Base-by-base conservation (phyloP, 2,888 invertebrate genomes). In the Poecilus cupreus region DNA sequence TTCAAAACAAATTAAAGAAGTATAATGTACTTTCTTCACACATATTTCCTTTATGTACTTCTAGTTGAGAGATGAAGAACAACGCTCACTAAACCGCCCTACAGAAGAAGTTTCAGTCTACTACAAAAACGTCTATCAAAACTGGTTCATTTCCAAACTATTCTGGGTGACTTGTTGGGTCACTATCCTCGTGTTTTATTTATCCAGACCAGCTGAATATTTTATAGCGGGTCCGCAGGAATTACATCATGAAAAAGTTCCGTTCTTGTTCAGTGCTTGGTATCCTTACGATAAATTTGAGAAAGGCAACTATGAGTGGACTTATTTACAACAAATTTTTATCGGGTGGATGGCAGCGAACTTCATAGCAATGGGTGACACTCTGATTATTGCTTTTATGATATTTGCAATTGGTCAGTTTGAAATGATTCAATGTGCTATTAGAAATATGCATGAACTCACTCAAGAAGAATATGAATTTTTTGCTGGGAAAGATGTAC, bases 351-450 rank as follows among this genome's bases (percentile, higher is more conserved):
- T 32, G 6, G 82, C 75, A n/a, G 70, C 70, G 1, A 64, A 72
- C 22, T 80, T 75, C 70, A 32, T 70, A 16, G 75, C 16, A n/a
- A 24, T 72, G 1, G 54, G 57, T 3, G 80, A 80, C 32, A 82
- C 80, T 13, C 68, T 80, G 24, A 43, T 68, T 43, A 20, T 80
- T 39, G 39, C 76, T 6, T 76, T 82, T 49, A 80, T 82, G 76
- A 76, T 76, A 8, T 81, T 81, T 49, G 81, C 60, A 1, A 81
- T 75, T 26, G 82, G 82, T 49, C 82, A 82, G 57, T 70, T 80
- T n/a, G n/a, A 57, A 77, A 72, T 82, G 26, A n/a, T 82, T 0
- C 80, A 80, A 32, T 32, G 54, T 46, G 10, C 68, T 0, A 54
- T 80, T 37, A n/a, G 20, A 11, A 24, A 46, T 11, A 43, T 81